Base-by-base conservation (phyloP, 2,888 invertebrate species). In the Tachystola acroxantha region DNA sequence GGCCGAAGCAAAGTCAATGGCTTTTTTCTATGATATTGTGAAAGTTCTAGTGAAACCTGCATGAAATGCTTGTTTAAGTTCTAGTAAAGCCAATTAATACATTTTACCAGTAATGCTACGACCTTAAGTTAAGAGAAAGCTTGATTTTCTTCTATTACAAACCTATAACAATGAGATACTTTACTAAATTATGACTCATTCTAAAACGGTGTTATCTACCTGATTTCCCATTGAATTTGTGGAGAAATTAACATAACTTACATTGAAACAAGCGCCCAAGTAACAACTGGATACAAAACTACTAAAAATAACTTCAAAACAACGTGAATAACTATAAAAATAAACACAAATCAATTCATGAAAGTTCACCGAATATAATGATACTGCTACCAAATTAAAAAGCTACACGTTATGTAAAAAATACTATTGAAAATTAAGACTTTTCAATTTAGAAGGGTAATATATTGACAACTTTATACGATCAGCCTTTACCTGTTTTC, bases 391-490 rank as follows among this genome's bases (percentile, higher is more conserved):
- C 32, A 36, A 42, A 40, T 33, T 40, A 26, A 44, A 47, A 20
- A 37, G 13, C 9, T 10, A 16, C 16, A 7, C 10, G n/a, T 9
- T 10, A 5, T 10, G 5, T 11, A 10, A 7, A 11, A 10, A 5
- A 27, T 9, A 14, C 12, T 12, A 22, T 11, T 12, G 26, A 22
- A 9, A 9, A 9, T 3, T 14, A 12, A 32, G 33, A 40, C 35
- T 30, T 35, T 34, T 37, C 7, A 38, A 45, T 43, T 51, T 35
- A 24, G 35, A 38, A 25, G 47, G 37, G 5, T 56, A 36, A 36
- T 45, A 43, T 46, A 47, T 50, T 50, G 56, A 55, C 58, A 58
- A 48, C 41, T 47, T 42, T 27, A 24, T 39, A 32, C 10, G n/a
- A 10, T 30, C 16, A 24, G 7, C 10, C 28, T 44, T 61, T 64